Evolutionary conservation across 2,888 invertebrate species (phyloP).

Genomic region (Chamaedrilus cognettii): DNA sequence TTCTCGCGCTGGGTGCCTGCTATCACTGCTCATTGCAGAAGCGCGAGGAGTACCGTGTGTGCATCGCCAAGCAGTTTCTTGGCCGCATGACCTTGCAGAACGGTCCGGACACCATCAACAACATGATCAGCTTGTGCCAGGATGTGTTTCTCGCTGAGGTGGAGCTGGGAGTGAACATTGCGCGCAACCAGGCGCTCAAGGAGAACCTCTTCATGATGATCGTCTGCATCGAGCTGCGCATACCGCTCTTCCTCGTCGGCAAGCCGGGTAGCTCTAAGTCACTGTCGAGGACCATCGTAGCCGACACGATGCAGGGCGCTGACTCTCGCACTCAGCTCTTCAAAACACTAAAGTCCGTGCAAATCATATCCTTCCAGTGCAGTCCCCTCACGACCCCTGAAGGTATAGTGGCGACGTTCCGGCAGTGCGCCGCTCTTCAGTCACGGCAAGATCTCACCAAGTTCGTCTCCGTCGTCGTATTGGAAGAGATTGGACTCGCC

Average conservation of each 20-base stretch:
- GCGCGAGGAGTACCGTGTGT: slow-evolving; percentile 41
- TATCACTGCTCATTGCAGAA: slow-evolving; percentile 43
- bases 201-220: slow-evolving; percentile 59
- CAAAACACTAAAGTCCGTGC: slow-evolving; percentile 49
- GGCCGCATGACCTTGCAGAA: slow-evolving; percentile 38
- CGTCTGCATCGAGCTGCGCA: slow-evolving; percentile 54
- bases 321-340: slow-evolving; percentile 46
- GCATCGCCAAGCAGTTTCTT: slow-evolving; percentile 39
- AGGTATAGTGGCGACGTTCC: slow-evolving; percentile 50
- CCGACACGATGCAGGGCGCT: slow-evolving; percentile 54
- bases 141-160: slow-evolving; percentile 48
- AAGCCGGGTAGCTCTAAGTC: slow-evolving; percentile 59
- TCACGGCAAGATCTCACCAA: slow-evolving; percentile 45
- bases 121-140: slow-evolving; percentile 48
- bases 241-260: slow-evolving; percentile 57
- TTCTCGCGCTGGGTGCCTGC: slow-evolving; percentile 50
- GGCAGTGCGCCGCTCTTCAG: slow-evolving; percentile 53
- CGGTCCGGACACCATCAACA: slow-evolving; percentile 37
- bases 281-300: slow-evolving; percentile 55
- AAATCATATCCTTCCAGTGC: slow-evolving; percentile 57
- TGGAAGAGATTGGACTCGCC: slow-evolving; percentile 55
- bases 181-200: slow-evolving; percentile 51
- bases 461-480: slow-evolving; percentile 53
- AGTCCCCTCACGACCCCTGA: slow-evolving; percentile 53
- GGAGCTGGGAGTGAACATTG: slow-evolving; percentile 47